Conservation (phyloP, 2,888 invertebrate genomes). For the Ochropleura leucogaster region DNA sequence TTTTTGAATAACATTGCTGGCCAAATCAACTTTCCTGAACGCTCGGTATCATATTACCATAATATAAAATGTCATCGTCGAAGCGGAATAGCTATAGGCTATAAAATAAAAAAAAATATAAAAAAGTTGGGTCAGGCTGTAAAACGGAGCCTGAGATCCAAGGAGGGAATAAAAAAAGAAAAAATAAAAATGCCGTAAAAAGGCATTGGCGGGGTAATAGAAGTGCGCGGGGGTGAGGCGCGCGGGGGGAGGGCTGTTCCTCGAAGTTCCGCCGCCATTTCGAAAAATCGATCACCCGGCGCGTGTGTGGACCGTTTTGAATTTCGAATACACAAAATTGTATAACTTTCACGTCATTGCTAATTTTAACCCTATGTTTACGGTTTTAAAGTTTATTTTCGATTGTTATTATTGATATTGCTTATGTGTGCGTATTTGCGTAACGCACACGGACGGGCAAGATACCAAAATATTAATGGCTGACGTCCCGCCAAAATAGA, state of each 20-base stretch:
- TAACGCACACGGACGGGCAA: constrained; percentile 67
- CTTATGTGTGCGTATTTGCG: constrained; percentile 68
- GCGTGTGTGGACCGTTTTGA: constrained; percentile 86
- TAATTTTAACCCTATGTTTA: constrained; percentile 54
- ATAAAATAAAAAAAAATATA: constrained; percentile 68
- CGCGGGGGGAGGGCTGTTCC: constrained; percentile 64
- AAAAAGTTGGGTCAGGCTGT: constrained; percentile 71
- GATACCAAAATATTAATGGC: constrained; percentile 82
- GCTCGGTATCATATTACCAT: constrained; percentile 61
- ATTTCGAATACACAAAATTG: constrained; percentile 78
- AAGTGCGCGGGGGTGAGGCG: constrained; percentile 67
- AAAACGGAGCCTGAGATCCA: constrained; percentile 76
- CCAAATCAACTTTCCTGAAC: constrained; percentile 29
- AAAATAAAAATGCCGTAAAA: constrained; percentile 81
- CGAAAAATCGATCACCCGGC: constrained; percentile 87
- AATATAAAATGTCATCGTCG: constrained; percentile 67
- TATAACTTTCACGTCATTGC: constrained; percentile 56
- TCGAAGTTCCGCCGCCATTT: constrained; percentile 74
- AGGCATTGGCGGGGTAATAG: constrained; percentile 78
- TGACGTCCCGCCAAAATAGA: constrained; percentile 79
- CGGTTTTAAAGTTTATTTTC: constrained; percentile 46
- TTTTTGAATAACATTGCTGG: constrained; percentile 11
- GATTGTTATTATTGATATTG: constrained; percentile 28
- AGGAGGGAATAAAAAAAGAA: constrained; percentile 76
- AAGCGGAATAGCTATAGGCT: constrained; percentile 63